A percentile compares a stretch with the other conserved stretches of the same genome.
phyloP scores from a whole-genome alignment of 2,113 vertebrate genomes.

The Menura novaehollandiae region DNA sequence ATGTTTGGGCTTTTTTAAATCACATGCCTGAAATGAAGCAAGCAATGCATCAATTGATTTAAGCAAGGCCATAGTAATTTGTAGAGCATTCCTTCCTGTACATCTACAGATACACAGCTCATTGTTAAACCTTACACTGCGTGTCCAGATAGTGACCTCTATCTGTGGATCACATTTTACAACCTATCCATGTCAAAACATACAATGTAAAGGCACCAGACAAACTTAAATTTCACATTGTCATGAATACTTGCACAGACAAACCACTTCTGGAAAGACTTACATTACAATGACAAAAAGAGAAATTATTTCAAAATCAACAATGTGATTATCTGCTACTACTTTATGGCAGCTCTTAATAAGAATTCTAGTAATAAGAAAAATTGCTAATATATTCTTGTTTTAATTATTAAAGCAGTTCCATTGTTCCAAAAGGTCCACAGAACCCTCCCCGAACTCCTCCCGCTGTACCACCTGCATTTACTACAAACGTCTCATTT shows the following conservation, averaged over 20 bases:
- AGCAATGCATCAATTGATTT: not conserved
- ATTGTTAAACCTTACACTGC: not conserved
- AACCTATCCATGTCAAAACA: not conserved
- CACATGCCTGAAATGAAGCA: not conserved
- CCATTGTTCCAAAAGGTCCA: not conserved
- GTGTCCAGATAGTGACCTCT: not conserved
- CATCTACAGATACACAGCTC: not conserved
- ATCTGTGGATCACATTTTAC: not conserved
- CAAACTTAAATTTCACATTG: not conserved
- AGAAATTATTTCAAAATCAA: not conserved
- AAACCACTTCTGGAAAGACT: not conserved
- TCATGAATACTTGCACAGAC: not conserved
- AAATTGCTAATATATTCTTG: not conserved
- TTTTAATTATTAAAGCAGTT: not conserved
- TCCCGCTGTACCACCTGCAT: not conserved
- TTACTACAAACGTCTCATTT: not conserved
- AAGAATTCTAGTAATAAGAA: not conserved
- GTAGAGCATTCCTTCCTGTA: not conserved
- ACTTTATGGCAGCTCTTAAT: not conserved
- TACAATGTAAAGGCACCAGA: not conserved
- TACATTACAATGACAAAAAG: not conserved
- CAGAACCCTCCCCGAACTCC: not conserved
- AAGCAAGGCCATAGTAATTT: not conserved
- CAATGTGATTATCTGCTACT: not conserved
- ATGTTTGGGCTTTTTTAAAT: not conserved